Conservation (phyloP, 2,888 invertebrate genomes). For the Heterodera filipjevi region DNA sequence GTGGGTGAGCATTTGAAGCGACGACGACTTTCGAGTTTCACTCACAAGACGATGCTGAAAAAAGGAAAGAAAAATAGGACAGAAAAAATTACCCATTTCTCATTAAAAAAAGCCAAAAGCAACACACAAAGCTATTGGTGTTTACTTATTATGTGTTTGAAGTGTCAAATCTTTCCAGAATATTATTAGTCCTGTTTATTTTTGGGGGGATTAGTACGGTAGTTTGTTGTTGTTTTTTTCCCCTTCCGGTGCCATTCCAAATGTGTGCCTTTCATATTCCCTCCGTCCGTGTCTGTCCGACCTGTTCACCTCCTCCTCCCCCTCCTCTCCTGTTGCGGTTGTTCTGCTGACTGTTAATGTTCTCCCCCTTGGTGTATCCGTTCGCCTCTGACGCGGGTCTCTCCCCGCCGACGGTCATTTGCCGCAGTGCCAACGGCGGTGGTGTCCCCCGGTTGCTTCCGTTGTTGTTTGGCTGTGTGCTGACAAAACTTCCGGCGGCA, state of each 20-base stretch:
- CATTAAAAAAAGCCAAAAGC: too few relatives aligned
- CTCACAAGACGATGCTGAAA: slow-evolving; percentile 36
- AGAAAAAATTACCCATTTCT: not conserved
- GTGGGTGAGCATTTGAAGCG: slow-evolving; percentile 60
- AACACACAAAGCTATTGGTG: too few relatives aligned
- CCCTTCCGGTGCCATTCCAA: too few relatives aligned
- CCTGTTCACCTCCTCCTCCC: not conserved
- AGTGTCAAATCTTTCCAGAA: too few relatives aligned
- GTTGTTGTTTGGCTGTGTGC: too few relatives aligned
- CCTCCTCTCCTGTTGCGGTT: not conserved
- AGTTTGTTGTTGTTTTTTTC: too few relatives aligned
- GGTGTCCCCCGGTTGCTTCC: not conserved
- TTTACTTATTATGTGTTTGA: too few relatives aligned
- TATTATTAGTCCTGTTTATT: too few relatives aligned
- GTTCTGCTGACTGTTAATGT: not conserved
- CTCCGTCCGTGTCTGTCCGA: too few relatives aligned
- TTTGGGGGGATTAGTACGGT: too few relatives aligned
- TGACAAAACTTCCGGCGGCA: not conserved
- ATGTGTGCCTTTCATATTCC: too few relatives aligned
- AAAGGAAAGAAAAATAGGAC: not conserved
- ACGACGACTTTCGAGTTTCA: slow-evolving; percentile 58
- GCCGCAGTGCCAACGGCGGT: not conserved
- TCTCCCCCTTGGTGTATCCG: not conserved
- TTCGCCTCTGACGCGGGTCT: not conserved
- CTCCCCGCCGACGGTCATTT: not conserved